Evolutionary conservation across 2,797 vertebrate genomes (phyloP).

Genomic region (Chrosomus eos): DNA sequence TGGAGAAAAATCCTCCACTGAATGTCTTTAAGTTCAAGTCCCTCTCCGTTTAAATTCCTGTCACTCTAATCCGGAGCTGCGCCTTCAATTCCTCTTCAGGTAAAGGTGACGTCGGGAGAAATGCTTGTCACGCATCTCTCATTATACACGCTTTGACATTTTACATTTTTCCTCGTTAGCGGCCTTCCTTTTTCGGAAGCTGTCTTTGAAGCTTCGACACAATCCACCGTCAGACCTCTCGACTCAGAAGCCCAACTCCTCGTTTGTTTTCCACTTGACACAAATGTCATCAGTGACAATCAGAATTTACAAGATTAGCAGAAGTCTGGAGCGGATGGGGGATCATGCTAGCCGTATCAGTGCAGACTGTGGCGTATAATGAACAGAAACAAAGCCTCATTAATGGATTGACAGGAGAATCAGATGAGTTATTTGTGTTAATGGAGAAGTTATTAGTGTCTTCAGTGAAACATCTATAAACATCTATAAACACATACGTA

Average conservation of each 20-base stretch:
- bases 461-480: background rate
- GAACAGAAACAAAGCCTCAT: slow-evolving; percentile 4
- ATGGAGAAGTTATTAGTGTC: slow-evolving; percentile 12
- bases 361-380: background rate
- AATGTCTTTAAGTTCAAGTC: slow-evolving; percentile 38
- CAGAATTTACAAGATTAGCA: slow-evolving; percentile 50
- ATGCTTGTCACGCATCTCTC: slow-evolving; percentile 54
- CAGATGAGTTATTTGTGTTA: slow-evolving; percentile 2
- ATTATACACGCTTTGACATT: slow-evolving; percentile 61
- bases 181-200: slow-evolving; percentile 41
- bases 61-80: slow-evolving; percentile 50
- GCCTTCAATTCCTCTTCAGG: slow-evolving; percentile 50
- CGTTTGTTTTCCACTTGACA: slow-evolving; percentile 59
- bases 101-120: slow-evolving; percentile 51
- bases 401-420: slow-evolving; percentile 30
- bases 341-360: background rate
- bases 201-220: slow-evolving; percentile 52
- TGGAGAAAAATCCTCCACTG: background rate
- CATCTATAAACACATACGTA: background rate
- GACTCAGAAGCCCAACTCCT: slow-evolving; percentile 47
- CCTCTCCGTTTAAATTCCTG: slow-evolving; percentile 32
- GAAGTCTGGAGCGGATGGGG: slow-evolving; percentile 20
- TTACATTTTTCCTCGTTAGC: slow-evolving; percentile 58
- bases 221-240: slow-evolving; percentile 50
- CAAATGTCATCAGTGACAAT: slow-evolving; percentile 63